Conservation (phyloP, 1,140 invertebrate genomes). For the Sipha flava region DNA sequence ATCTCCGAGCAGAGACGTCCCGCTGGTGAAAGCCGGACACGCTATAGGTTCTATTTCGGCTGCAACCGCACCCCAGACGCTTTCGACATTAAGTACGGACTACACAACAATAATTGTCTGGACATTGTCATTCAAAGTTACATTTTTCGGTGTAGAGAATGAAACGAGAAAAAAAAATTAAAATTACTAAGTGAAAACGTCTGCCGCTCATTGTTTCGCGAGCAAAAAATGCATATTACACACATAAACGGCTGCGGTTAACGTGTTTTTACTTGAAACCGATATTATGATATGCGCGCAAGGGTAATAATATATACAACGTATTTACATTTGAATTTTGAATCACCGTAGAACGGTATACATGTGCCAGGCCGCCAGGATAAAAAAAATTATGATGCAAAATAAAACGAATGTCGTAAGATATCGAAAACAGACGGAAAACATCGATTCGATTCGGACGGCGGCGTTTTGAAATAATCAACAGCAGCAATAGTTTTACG, state of each 20-base stretch:
- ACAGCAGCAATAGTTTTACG: slow-evolving; percentile 28
- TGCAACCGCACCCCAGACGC: slow-evolving; percentile 27
- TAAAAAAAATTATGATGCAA: not conserved
- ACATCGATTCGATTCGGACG: slow-evolving; percentile 22
- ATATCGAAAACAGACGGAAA: slow-evolving; percentile 11
- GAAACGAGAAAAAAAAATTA: not conserved
- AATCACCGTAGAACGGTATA: not conserved
- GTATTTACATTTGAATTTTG: not conserved
- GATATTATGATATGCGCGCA: not conserved
- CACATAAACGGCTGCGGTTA: not conserved
- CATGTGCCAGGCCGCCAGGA: not conserved
- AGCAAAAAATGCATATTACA: not conserved
- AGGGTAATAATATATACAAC: not conserved
- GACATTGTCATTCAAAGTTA: slow-evolving; percentile 12
- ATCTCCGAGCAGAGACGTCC: not conserved
- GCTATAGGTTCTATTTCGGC: slow-evolving; percentile 12
- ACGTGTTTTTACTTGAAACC: not conserved
- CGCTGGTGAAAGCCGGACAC: slow-evolving; percentile 28
- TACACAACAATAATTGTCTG: slow-evolving; percentile 5
- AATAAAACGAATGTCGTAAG: not conserved
- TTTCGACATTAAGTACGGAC: slow-evolving; percentile 18
- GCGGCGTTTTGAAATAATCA: slow-evolving; percentile 8
- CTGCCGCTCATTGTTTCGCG: not conserved
- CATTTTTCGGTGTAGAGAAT: not conserved
- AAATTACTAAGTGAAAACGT: slow-evolving; percentile 6